phyloP scores from a whole-genome alignment of 2,888 invertebrate species.

The Himalopsyche anomala region DNA sequence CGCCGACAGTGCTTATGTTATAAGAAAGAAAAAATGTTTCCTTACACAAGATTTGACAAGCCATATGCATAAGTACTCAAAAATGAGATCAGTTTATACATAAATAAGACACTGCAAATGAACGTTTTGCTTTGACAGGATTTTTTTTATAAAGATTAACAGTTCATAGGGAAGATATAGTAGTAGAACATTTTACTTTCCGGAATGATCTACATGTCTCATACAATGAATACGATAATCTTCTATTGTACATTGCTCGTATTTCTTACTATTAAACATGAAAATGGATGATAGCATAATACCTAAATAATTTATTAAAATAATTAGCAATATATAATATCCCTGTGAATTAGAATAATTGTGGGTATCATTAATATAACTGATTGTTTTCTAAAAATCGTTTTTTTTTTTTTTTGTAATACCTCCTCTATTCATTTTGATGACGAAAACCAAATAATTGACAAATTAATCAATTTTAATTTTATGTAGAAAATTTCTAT shows the following conservation, averaged over 20 bases:
- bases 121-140: constrained; percentile 3
- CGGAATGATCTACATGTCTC: neutral
- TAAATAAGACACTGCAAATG: constrained; percentile 26
- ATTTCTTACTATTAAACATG: neutral
- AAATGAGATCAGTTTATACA: constrained; percentile 15
- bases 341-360: neutral
- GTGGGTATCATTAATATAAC: too few relatives aligned
- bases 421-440: too few relatives aligned
- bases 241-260: neutral
- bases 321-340: constrained; percentile 4
- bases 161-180: neutral
- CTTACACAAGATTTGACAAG: constrained; percentile 20
- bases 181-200: neutral
- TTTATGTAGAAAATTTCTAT: too few relatives aligned
- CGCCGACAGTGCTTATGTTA: constrained; percentile 6
- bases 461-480: too few relatives aligned
- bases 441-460: too few relatives aligned
- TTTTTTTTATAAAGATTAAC: neutral
- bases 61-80: constrained; percentile 29
- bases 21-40: neutral
- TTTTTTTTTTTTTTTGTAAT: too few relatives aligned
- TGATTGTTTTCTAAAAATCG: too few relatives aligned
- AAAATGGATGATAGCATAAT: constrained; percentile 1
- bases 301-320: neutral
- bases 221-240: constrained; percentile 2